phyloP scores from a whole-genome alignment of 1,140 invertebrate species.

The Heliconius himera region DNA sequence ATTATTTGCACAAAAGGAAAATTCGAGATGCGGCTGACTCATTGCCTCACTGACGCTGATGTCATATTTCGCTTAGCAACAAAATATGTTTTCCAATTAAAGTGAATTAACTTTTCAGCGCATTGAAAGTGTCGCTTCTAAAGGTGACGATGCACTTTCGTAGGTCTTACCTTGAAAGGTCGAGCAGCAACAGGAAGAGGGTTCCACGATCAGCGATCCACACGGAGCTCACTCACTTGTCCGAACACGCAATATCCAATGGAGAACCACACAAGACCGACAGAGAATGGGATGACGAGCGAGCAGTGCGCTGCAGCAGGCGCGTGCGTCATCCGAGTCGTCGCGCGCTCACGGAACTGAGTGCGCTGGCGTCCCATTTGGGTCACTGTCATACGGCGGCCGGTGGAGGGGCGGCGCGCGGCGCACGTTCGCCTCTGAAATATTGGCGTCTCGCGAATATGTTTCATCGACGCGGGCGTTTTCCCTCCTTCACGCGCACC shows the following conservation, averaged over 20 bases:
- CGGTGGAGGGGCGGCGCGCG: constrained; percentile 71
- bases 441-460: constrained; percentile 77
- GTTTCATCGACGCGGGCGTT: constrained; percentile 64
- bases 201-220: constrained; percentile 47
- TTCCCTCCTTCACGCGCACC: constrained; percentile 50
- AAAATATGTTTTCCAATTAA: constrained; percentile 29
- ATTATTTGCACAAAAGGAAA: constrained; percentile 72
- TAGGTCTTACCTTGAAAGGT: constrained; percentile 61
- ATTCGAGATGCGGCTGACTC: constrained; percentile 77
- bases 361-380: constrained; percentile 77
- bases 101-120: constrained; percentile 17
- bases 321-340: constrained; percentile 49
- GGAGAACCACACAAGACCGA: constrained; percentile 65
- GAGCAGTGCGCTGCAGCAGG: constrained; percentile 33
- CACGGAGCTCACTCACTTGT: constrained; percentile 67
- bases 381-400: constrained; percentile 79
- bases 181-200: constrained; percentile 47
- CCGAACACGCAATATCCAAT: constrained; percentile 72
- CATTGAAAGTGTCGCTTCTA: constrained; percentile 38
- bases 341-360: constrained; percentile 77
- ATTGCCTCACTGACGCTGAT: constrained; percentile 57
- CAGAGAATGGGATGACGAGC: constrained; percentile 51
- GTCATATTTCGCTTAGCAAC: constrained; percentile 46
- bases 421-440: constrained; percentile 76
- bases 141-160: constrained; percentile 47